Evolutionary conservation across 2,797 vertebrate genomes (phyloP).

Genomic region (Amphiprion clarkii): DNA sequence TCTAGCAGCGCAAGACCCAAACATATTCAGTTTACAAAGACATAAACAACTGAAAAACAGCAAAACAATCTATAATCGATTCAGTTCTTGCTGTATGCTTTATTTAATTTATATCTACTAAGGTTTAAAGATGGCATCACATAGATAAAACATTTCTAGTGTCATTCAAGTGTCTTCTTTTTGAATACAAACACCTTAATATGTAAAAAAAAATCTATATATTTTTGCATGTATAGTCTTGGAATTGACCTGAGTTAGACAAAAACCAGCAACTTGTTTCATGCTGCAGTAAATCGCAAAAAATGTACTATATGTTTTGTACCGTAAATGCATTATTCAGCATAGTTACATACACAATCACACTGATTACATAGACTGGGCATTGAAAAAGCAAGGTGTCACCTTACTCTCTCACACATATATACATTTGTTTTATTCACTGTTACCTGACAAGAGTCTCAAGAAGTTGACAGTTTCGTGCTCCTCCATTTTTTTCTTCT

Average conservation of each 20-base stretch:
- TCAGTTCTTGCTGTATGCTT: background rate
- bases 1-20: background rate
- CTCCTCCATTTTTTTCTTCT: slow-evolving; percentile 56
- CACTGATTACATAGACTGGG: background rate
- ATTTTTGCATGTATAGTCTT: too few species aligned
- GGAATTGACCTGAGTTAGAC: too few species aligned
- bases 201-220: too few species aligned
- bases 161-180: too few species aligned
- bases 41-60: background rate
- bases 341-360: background rate
- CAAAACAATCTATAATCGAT: background rate
- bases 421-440: slow-evolving; percentile 1
- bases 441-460: slow-evolving; percentile 78
- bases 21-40: background rate
- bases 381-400: background rate
- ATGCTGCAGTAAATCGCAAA: too few species aligned
- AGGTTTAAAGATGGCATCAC: too few species aligned
- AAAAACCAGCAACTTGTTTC: too few species aligned
- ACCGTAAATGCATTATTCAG: background rate
- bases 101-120: too few species aligned
- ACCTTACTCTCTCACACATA: background rate
- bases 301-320: too few species aligned
- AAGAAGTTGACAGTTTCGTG: slow-evolving; percentile 32
- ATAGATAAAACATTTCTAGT: too few species aligned
- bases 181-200: too few species aligned